phyloP scores from a whole-genome alignment of 2,888 invertebrate genomes.

The Apamea monoglypha region DNA sequence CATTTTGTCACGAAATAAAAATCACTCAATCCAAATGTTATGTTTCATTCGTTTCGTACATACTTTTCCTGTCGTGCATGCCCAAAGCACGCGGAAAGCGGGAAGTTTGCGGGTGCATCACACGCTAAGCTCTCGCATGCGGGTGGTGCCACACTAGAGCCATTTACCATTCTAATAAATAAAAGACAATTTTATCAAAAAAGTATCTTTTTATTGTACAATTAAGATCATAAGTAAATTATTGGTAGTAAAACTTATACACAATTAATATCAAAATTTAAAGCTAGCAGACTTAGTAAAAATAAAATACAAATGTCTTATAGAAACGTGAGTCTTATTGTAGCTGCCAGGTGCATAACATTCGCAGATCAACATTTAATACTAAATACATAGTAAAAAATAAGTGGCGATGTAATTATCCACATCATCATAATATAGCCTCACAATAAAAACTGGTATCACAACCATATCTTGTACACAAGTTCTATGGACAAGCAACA shows the following conservation, averaged over 20 bases:
- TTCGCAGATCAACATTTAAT: conserved; percentile 52
- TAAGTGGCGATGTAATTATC: conserved; percentile 48
- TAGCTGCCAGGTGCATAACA: conserved; percentile 62
- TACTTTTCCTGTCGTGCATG: not conserved
- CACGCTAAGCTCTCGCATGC: not conserved
- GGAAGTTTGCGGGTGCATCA: not conserved
- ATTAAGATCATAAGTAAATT: conserved; percentile 62
- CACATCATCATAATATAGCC: conserved; percentile 63
- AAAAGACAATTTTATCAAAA: conserved; percentile 40
- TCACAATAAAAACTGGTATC: conserved; percentile 66
- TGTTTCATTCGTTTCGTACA: not conserved
- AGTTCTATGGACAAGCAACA: conserved; percentile 57
- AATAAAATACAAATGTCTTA: conserved; percentile 60
- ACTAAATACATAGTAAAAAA: conserved; percentile 61
- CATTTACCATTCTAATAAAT: not conserved
- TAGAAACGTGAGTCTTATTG: conserved; percentile 62
- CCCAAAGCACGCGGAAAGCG: not conserved
- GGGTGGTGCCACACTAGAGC: too few species aligned
- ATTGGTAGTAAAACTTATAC: conserved; percentile 69
- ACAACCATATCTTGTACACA: conserved; percentile 68
- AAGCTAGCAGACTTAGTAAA: conserved; percentile 81
- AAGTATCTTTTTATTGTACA: conserved; percentile 67
- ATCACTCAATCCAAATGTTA: too few species aligned
- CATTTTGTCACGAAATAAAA: too few species aligned
- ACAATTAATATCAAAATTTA: conserved; percentile 78